These are phyloP conservation scores for Lasioglossum albipes DNA, from an alignment of 1,140 invertebrate genomes.

Conservation along the genomic window DNA sequence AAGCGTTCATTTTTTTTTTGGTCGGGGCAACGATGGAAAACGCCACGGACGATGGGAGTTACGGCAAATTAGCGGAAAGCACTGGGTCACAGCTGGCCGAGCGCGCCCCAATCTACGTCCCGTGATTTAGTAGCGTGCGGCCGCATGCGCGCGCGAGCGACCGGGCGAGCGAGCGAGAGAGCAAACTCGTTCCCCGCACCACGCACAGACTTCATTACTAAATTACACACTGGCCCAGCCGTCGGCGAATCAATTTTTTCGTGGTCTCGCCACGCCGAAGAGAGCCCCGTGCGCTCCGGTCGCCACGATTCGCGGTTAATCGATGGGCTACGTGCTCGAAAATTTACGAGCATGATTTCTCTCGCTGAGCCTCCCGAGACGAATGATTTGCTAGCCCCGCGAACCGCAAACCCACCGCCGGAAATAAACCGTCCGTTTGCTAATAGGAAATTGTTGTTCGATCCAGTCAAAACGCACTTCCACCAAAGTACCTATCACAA, in stretches of 20 bases:
- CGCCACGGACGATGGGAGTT: constrained; percentile 45
- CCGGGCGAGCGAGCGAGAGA: too few relatives aligned
- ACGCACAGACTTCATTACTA: constrained; percentile 74
- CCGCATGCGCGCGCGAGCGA: too few relatives aligned
- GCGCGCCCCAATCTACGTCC: constrained; percentile 74
- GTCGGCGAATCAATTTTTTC: constrained; percentile 66
- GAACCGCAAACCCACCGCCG: too few relatives aligned
- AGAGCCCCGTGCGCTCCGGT: constrained; percentile 37
- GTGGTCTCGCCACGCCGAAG: constrained; percentile 16
- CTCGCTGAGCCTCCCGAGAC: too few relatives aligned
- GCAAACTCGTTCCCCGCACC: constrained; percentile 47
- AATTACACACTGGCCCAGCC: constrained; percentile 70
- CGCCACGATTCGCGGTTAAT: constrained; percentile 44
- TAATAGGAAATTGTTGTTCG: too few relatives aligned
- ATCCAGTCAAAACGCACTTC: too few relatives aligned
- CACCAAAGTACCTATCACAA: too few relatives aligned
- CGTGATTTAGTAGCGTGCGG: constrained; percentile 69
- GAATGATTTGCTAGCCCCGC: too few relatives aligned
- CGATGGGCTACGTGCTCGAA: background rate
- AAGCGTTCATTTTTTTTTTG: background rate
- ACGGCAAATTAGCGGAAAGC: constrained; percentile 50
- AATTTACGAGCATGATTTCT: background rate
- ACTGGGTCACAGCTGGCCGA: constrained; percentile 72
- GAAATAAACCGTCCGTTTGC: too few relatives aligned
- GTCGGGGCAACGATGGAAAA: constrained; percentile 31